Percentiles rank a stretch among this genome's conserved stretches.
These are phyloP conservation scores for Schizopygopsis malacanthus DNA, from an alignment of 2,797 vertebrate species.

Conservation along the genomic window DNA sequence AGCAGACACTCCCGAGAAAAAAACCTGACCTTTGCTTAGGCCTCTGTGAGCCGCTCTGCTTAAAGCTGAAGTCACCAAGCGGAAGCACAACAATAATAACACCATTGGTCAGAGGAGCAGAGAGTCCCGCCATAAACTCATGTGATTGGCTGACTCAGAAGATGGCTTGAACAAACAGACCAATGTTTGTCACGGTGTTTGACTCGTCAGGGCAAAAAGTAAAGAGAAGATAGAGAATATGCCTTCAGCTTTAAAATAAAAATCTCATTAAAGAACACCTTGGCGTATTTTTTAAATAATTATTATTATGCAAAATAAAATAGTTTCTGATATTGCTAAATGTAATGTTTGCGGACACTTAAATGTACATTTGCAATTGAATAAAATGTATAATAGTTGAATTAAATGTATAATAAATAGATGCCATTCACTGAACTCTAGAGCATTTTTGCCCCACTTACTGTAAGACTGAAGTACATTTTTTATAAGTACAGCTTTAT, in stretches of 20 bases:
- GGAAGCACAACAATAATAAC: not conserved
- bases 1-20: slow-evolving; percentile 38
- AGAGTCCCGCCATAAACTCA: not conserved
- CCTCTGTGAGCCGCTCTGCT: not conserved
- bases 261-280: not conserved
- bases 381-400: not conserved
- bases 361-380: not conserved
- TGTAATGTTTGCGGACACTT: not conserved
- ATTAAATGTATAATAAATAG: not conserved
- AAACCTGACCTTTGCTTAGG: slow-evolving; percentile 56
- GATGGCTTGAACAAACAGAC: not conserved
- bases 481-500: not conserved
- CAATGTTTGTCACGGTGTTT: not conserved
- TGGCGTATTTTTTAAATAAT: not conserved
- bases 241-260: not conserved
- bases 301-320: not conserved
- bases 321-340: not conserved
- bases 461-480: not conserved
- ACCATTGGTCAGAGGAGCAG: not conserved
- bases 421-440: not conserved
- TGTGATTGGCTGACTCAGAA: not conserved
- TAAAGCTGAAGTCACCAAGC: not conserved
- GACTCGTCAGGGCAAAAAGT: not conserved
- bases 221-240: not conserved
- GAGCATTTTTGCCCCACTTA: not conserved